Evolutionary conservation across 2,113 vertebrate genomes (phyloP).

Genomic region (Salvelinus namaycush): DNA sequence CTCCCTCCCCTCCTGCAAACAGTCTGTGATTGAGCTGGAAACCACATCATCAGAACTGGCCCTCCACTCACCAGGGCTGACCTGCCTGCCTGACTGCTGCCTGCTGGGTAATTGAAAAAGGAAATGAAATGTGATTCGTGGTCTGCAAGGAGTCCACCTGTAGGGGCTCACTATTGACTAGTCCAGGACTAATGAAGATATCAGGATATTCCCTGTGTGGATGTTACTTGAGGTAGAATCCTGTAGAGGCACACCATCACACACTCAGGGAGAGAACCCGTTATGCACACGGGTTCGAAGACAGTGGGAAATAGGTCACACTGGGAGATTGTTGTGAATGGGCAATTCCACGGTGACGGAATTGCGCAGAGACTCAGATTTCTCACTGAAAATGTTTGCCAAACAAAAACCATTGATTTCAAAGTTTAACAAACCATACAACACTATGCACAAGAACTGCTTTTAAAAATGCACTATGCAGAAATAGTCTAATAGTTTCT

Average conservation of each 20-base stretch:
- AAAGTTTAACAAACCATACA: no score
- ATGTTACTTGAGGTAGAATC: neutral
- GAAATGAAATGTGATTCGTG: constrained; percentile 30
- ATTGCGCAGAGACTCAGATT: no score
- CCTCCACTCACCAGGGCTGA: constrained; percentile 13
- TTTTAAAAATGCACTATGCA: no score
- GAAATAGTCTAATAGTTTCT: no score
- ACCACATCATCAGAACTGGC: constrained; percentile 29
- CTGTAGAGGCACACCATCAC: neutral
- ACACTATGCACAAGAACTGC: no score
- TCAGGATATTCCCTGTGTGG: neutral
- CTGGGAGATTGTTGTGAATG: neutral
- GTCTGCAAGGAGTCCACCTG: constrained; percentile 21
- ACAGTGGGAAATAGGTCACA: neutral
- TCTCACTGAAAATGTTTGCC: no score
- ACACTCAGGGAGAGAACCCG: neutral
- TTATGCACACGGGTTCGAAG: neutral
- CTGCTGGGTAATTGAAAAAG: constrained; percentile 36
- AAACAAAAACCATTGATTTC: no score
- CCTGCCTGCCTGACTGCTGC: neutral
- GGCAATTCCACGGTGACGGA: no score
- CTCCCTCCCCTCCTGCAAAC: constrained; percentile 14
- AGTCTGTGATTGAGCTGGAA: constrained; percentile 30
- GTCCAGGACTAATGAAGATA: neutral
- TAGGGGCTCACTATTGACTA: neutral